These are phyloP conservation scores for Dufourea novaeangliae DNA, from an alignment of 1,140 invertebrate genomes.

Conservation along the genomic window DNA sequence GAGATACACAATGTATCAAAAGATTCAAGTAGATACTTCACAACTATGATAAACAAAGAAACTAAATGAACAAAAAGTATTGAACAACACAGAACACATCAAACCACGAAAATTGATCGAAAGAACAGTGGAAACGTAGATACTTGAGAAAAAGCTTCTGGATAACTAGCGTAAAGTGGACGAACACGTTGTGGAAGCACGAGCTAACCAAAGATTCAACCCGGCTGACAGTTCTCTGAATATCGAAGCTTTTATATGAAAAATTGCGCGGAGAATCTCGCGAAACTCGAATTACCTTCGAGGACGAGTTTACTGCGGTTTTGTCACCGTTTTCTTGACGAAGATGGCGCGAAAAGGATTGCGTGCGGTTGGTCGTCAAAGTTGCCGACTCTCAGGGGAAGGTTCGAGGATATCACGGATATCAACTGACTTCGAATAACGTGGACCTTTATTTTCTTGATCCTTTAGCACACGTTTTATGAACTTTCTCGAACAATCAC, in stretches of 20 bases:
- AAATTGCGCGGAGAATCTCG: constrained; percentile 13
- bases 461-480: constrained; percentile 61
- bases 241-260: background rate
- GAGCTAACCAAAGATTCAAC: constrained; percentile 69
- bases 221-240: constrained; percentile 37
- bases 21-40: background rate
- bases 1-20: background rate
- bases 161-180: background rate
- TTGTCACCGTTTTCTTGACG: constrained; percentile 50
- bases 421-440: constrained; percentile 56
- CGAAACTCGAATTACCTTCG: constrained; percentile 42
- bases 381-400: constrained; percentile 33
- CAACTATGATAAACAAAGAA: background rate
- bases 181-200: constrained; percentile 29
- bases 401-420: constrained; percentile 40
- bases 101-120: background rate
- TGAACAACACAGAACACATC: background rate
- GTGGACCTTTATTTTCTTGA: constrained; percentile 1
- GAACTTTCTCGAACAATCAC: constrained; percentile 69
- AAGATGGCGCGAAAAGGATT: constrained; percentile 76
- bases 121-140: background rate
- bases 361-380: constrained; percentile 71
- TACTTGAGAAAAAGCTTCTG: background rate
- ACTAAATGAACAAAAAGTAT: background rate
- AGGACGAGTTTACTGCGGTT: constrained; percentile 35